phyloP scores from a whole-genome alignment of 2,888 invertebrate genomes.

The Mimas tiliae region DNA sequence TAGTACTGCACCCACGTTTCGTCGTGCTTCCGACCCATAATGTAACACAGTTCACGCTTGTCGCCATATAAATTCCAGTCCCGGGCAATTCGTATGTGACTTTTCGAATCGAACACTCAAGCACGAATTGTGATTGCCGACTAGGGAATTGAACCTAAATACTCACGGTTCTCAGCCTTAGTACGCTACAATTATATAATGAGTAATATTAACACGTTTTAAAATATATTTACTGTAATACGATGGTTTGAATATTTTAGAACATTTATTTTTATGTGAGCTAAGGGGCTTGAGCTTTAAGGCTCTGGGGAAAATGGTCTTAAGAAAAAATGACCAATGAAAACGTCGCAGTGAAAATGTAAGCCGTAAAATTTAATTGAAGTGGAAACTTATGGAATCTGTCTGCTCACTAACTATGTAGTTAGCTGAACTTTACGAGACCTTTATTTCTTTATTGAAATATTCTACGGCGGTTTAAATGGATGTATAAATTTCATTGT shows the following conservation, averaged over 20 bases:
- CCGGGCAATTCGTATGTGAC: too few relatives aligned
- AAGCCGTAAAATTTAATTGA: constrained; percentile 21
- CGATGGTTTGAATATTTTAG: background rate
- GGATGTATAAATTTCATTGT: constrained; percentile 38
- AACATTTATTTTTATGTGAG: background rate
- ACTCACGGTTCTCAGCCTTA: too few relatives aligned
- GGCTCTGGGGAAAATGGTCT: background rate
- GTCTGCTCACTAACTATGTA: constrained; percentile 30
- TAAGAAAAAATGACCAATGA: constrained; percentile 17
- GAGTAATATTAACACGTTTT: too few relatives aligned
- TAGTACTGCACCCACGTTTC: too few relatives aligned
- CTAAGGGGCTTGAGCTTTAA: too few relatives aligned
- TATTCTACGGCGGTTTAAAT: constrained; percentile 35
- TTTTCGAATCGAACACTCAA: too few relatives aligned
- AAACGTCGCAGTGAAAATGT: constrained; percentile 15
- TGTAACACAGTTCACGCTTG: too few relatives aligned
- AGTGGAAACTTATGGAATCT: constrained; percentile 23
- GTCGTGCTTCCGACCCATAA: too few relatives aligned
- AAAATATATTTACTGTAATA: background rate
- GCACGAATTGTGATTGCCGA: too few relatives aligned
- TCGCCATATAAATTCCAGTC: too few relatives aligned
- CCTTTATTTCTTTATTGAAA: constrained; percentile 39
- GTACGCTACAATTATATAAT: too few relatives aligned
- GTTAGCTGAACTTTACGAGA: constrained; percentile 33
- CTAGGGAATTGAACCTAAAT: too few relatives aligned